Percentiles rank a stretch among this genome's conserved stretches.
These are phyloP conservation scores for Zonotrichia albicollis DNA, from an alignment of 2,797 vertebrate species.

Conservation along the genomic window DNA sequence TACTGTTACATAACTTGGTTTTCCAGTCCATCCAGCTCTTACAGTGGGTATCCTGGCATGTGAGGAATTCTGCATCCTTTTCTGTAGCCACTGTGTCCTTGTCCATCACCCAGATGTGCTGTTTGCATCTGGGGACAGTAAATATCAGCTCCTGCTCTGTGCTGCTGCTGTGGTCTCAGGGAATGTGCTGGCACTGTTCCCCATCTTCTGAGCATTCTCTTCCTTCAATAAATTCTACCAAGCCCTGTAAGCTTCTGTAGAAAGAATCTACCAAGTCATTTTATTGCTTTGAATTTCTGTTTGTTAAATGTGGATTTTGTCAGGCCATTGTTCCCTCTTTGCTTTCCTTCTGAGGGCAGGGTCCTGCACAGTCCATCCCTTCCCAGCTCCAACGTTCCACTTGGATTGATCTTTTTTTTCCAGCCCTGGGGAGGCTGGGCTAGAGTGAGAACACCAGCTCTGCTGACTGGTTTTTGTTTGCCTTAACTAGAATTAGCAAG, in stretches of 20 bases:
- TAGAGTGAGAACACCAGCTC: not conserved
- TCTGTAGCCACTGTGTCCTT: fast-evolving
- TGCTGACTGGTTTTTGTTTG: not conserved
- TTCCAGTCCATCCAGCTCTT: not conserved
- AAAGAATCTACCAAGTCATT: not conserved
- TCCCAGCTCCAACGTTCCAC: not conserved
- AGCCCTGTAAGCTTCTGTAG: not conserved
- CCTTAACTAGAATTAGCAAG: not conserved
- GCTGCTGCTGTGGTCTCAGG: not conserved
- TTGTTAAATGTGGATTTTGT: not conserved
- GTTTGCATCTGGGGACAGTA: not conserved
- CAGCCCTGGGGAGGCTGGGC: not conserved
- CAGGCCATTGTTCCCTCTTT: not conserved
- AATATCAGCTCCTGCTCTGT: not conserved
- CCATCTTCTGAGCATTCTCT: not conserved
- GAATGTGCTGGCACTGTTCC: not conserved
- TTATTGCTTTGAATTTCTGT: not conserved
- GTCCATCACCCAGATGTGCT: not conserved
- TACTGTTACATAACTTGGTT: not conserved
- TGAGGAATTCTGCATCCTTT: not conserved
- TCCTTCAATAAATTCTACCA: not conserved
- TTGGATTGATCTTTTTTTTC: not conserved
- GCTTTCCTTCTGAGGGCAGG: not conserved
- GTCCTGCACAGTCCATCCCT: not conserved
- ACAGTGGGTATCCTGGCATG: fast-evolving